These are phyloP conservation scores for Holothuria leucospilota DNA, from an alignment of 53 echinoderm and acorn worm genomes.

Conservation along the genomic window DNA sequence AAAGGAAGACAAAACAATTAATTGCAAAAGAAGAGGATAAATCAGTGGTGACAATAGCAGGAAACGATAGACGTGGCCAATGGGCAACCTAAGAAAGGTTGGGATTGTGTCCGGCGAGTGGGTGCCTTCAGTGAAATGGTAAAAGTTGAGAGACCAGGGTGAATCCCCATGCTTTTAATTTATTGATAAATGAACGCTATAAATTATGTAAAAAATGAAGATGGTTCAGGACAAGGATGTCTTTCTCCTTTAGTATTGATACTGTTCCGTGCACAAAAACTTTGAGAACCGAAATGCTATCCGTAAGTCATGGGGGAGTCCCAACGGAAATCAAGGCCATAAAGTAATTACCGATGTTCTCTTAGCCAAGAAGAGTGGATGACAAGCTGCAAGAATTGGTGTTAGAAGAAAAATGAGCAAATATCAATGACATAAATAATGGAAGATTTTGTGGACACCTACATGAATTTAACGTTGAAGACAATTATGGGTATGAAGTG, in stretches of 20 bases:
- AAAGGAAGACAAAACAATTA: no score
- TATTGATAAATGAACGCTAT: constrained; percentile 82
- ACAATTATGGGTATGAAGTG: constrained; percentile 97
- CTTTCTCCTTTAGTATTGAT: constrained; percentile 85
- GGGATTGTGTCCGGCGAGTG: neutral
- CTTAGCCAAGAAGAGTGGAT: constrained; percentile 75
- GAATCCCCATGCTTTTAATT: constrained; percentile 80
- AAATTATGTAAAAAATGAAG: constrained; percentile 71
- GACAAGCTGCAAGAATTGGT: constrained; percentile 72
- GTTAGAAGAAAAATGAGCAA: constrained; percentile 70
- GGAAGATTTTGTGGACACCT: constrained; percentile 91
- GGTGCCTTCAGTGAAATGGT: neutral
- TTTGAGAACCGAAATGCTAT: constrained; percentile 95
- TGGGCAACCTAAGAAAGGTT: neutral
- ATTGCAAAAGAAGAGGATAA: no score
- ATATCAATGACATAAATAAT: constrained; percentile 88
- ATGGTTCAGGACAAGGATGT: constrained; percentile 65
- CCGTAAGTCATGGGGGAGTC: constrained; percentile 88
- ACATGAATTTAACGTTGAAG: constrained; percentile 92
- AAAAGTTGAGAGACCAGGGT: constrained; percentile 19
- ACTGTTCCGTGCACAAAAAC: constrained; percentile 73
- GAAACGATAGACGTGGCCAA: no score
- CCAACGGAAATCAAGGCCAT: constrained; percentile 64
- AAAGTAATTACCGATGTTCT: constrained; percentile 77
- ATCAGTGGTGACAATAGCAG: no score